Conservation (phyloP, 2,888 invertebrate species). For the Sinopyrophorus schimmeli region DNA sequence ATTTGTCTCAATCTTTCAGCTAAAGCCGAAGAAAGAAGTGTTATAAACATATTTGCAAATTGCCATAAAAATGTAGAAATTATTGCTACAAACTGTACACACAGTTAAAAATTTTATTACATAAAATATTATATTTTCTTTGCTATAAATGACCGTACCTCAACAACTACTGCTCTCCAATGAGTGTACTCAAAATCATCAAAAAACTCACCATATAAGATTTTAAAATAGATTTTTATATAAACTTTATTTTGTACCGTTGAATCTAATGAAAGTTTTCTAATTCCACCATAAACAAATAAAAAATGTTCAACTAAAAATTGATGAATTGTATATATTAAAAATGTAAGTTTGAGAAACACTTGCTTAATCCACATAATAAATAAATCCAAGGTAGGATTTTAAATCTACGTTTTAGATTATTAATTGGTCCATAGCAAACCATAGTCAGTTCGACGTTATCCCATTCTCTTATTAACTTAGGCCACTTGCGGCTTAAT, state of each 20-base stretch:
- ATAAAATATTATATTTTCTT: not conserved
- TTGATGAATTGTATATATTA: not conserved
- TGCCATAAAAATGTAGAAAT: constrained; percentile 28
- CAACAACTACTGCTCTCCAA: constrained; percentile 20
- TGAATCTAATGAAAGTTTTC: constrained; percentile 1
- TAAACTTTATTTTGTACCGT: not conserved
- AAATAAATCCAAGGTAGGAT: constrained; percentile 17
- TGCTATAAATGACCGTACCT: constrained; percentile 7
- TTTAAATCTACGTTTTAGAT: constrained; percentile 15
- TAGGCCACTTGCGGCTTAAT: constrained; percentile 23
- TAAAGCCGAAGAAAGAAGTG: constrained; percentile 25
- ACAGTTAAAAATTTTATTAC: not conserved
- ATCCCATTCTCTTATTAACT: constrained; percentile 25
- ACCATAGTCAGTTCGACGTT: constrained; percentile 25
- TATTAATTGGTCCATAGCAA: constrained; percentile 9
- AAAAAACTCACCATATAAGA: constrained; percentile 21
- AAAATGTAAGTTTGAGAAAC: not conserved
- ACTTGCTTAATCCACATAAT: constrained; percentile 19
- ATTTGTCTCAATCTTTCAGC: constrained; percentile 28
- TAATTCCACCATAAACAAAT: constrained; percentile 16
- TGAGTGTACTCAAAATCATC: constrained; percentile 10
- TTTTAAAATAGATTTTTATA: constrained; percentile 14
- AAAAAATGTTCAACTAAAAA: constrained; percentile 24
- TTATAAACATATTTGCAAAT: constrained; percentile 26
- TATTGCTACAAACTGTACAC: constrained; percentile 18